Base-by-base conservation (phyloP, 1,140 invertebrate genomes). In the Drosophila virilis region DNA sequence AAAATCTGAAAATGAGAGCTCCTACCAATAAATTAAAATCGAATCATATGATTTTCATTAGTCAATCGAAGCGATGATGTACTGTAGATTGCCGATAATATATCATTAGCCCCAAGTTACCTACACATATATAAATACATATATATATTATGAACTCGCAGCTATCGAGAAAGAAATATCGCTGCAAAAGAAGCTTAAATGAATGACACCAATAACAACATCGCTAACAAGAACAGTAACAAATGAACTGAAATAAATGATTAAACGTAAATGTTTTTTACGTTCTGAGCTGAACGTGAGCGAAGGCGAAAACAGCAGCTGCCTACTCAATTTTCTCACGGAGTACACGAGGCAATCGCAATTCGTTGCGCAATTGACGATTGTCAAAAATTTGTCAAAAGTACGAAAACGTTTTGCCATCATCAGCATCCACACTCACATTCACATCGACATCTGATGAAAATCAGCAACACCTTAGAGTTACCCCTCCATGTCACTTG, bases 321-420 rank as follows among this genome's bases (percentile, higher is more conserved):
- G 75, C 64, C 79, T 78, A 78, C 65, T 70, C 37, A 43, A 38
- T 52, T 35, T 59, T 37, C 51, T 13, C 6, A 17, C 15, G 13
- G 22, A 0, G 8, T 28, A 40, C 48, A 35, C 37, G 52, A 22
- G 43, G 54, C 71, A 70, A 62, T 70, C 33, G 69, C 57, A 69
- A 78, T 83, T 69, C 68, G 32, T 45, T 58, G 80, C 57, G 55
- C 82, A 83, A 89, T 88, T 89, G 83, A 89, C 61, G 83, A 88
- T 79, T 88, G 84, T 80, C 84, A 80, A 77, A 74, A 89, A 88
- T 83, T 88, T 88, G 84, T 88, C 83, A 88, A 76, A 88, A 74
- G 28, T 13, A 42, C 57, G 48, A 62, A 33, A 50, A 54, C 43
- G 52, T 68, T 74, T 70, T 37, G 17, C 12, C 37, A 38, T 64